phyloP scores from a whole-genome alignment of 1,140 invertebrate species.

The Scaptodrosophila lebanonensis region DNA sequence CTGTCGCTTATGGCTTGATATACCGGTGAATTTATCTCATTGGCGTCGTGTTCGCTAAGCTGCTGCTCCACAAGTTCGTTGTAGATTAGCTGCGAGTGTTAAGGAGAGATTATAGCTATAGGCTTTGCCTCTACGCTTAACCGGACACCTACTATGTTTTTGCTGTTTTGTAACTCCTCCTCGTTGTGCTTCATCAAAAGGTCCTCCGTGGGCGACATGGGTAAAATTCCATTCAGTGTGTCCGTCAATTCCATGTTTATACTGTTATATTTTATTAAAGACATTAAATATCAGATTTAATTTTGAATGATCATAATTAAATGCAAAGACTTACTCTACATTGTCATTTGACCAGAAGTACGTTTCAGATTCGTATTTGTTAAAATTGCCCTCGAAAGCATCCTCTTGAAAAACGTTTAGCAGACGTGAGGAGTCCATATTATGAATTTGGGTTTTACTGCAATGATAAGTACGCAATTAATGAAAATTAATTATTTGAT shows the following conservation, averaged over 20 bases:
- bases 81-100: constrained; percentile 49
- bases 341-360: constrained; percentile 61
- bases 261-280: constrained; percentile 12
- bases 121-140: neutral
- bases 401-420: constrained; percentile 72
- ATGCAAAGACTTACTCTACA: constrained; percentile 53
- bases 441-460: no score
- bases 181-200: constrained; percentile 37
- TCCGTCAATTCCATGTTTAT: constrained; percentile 60
- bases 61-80: constrained; percentile 62
- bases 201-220: constrained; percentile 62
- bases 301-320: neutral
- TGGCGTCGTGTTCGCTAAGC: constrained; percentile 35
- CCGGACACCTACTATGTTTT: constrained; percentile 53
- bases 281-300: neutral
- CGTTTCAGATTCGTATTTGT: constrained; percentile 57
- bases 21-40: constrained; percentile 39
- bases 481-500: neutral
- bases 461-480: neutral
- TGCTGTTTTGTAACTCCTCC: constrained; percentile 45
- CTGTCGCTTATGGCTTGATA: constrained; percentile 35
- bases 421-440: constrained; percentile 70
- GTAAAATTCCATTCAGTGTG: constrained; percentile 65
- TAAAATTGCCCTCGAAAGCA: constrained; percentile 66
- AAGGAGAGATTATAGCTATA: constrained; percentile 10